Conservation (phyloP, 2,888 invertebrate genomes). For the Ectemnius lituratus region DNA sequence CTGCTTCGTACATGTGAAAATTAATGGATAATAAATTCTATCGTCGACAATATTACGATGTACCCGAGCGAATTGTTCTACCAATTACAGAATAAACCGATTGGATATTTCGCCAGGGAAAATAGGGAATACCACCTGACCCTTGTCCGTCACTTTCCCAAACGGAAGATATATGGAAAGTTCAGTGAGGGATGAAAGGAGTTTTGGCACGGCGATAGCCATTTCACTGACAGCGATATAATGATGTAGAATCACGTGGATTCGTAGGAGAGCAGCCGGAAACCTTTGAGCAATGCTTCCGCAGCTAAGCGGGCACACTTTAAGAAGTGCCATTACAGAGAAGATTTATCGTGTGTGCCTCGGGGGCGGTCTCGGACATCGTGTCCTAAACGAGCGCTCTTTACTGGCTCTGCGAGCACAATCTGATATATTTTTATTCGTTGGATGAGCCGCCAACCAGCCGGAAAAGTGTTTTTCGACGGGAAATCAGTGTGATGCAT, state of each 20-base stretch:
- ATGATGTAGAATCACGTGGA: neutral
- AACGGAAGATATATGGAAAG: too few species aligned
- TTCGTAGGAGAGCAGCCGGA: neutral
- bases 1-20: too few species aligned
- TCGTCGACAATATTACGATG: too few species aligned
- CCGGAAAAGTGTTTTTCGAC: constrained; percentile 21
- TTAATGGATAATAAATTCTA: too few species aligned
- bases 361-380: constrained; percentile 22
- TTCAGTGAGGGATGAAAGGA: too few species aligned
- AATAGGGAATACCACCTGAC: too few species aligned
- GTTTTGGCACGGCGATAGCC: too few species aligned
- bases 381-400: constrained; percentile 6
- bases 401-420: constrained; percentile 20
- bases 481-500: constrained; percentile 15
- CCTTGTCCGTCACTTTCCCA: too few species aligned
- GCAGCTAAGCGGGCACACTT: constrained; percentile 7
- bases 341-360: constrained; percentile 23
- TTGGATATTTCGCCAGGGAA: too few species aligned
- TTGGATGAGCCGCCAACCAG: constrained; percentile 1
- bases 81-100: too few species aligned
- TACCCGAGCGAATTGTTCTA: too few species aligned
- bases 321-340: constrained; percentile 22
- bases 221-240: neutral
- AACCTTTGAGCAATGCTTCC: constrained; percentile 12
- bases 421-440: constrained; percentile 29